Base-by-base conservation (phyloP, 2,888 invertebrate genomes). In the Philonicus albiceps region DNA sequence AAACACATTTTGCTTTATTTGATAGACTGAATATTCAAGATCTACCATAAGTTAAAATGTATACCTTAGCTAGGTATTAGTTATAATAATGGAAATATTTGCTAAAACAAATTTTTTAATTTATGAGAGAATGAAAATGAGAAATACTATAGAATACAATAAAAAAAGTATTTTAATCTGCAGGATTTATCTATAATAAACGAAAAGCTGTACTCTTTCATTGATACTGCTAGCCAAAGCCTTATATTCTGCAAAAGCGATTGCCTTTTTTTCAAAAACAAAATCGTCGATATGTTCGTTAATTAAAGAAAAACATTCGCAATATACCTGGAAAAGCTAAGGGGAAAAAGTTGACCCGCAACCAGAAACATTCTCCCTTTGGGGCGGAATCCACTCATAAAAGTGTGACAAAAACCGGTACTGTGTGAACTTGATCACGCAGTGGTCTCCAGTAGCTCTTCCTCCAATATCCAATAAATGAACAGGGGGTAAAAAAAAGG, bases 391-490 rank as follows among this genome's bases (percentile, higher is more conserved):
- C 64, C 64, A 27, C 64, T 64, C 64, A 64, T 49, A 49, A 49
- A 43, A 49, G 19, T 49, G 49, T 19, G n/a, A n/a, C 64, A 64
- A 64, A 76, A 40, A 19, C 6, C 53, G 13, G 49, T 1, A 2
- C 30, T 53, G 64, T 81, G 55, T 81, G 55, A 55, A 81, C 19
- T 81, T 31, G 19, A 64, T 31, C 81, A 81, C 81, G 27, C n/a
- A 53, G 64, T 64, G 81, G 55, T 81, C 55, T 81, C 34, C 55
- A 34, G 55, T 19, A 27, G 27, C 34, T 80, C 49, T 19, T 34
- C 64, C 55, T 53, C 81, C 43, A 6, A 64, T 81, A 64, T 81
- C 34, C 53, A 34, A 13, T 34, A 81, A 81, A 81, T 64, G 53
- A 55, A 55, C 19, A 31, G 8, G 31, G 34, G 19, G 27, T 8